Evolutionary conservation across 2,888 invertebrate genomes (phyloP).

Genomic region (Itoplectis maculator): DNA sequence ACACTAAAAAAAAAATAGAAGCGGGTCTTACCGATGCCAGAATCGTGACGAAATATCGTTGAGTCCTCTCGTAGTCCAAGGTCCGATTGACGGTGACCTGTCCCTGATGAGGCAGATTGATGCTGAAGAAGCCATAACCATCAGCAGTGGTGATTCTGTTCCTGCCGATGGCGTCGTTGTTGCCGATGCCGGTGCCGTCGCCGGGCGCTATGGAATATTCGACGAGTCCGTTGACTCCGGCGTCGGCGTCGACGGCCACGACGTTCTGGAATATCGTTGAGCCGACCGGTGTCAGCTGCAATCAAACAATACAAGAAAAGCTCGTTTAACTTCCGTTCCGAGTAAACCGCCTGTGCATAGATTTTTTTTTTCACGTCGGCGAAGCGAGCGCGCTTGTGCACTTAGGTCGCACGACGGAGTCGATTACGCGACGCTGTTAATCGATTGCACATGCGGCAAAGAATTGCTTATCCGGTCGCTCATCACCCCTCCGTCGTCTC

Average conservation of each 20-base stretch:
- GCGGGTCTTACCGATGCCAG: slow-evolving; percentile 91
- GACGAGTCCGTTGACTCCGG: slow-evolving; percentile 94
- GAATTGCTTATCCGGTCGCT: slow-evolving; percentile 3
- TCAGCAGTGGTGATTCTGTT: slow-evolving; percentile 89
- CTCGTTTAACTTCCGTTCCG: slow-evolving; percentile 20
- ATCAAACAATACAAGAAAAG: slow-evolving; percentile 68
- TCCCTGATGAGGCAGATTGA: slow-evolving; percentile 95
- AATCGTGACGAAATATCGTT: slow-evolving; percentile 94
- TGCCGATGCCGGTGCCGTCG: slow-evolving; percentile 85
- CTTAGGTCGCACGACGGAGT: not conserved
- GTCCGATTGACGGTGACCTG: slow-evolving; percentile 94
- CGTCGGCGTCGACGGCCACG: slow-evolving; percentile 92
- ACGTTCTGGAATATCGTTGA: slow-evolving; percentile 94
- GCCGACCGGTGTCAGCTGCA: slow-evolving; percentile 94
- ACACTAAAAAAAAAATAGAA: too few relatives aligned
- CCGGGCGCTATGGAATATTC: slow-evolving; percentile 94
- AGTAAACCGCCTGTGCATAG: not conserved
- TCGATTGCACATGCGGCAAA: slow-evolving; percentile 32
- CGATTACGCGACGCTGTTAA: slow-evolving; percentile 3
- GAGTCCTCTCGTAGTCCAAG: slow-evolving; percentile 94
- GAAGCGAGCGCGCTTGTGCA: not conserved
- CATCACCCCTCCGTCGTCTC: slow-evolving; percentile 12
- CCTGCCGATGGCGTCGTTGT: slow-evolving; percentile 87
- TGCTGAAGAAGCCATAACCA: slow-evolving; percentile 93
- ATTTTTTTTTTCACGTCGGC: not conserved